Percentiles rank a stretch among this genome's conserved stretches.
These are phyloP conservation scores for Ochotona princeps DNA, from an alignment of 2,113 vertebrate species.

Conservation along the genomic window DNA sequence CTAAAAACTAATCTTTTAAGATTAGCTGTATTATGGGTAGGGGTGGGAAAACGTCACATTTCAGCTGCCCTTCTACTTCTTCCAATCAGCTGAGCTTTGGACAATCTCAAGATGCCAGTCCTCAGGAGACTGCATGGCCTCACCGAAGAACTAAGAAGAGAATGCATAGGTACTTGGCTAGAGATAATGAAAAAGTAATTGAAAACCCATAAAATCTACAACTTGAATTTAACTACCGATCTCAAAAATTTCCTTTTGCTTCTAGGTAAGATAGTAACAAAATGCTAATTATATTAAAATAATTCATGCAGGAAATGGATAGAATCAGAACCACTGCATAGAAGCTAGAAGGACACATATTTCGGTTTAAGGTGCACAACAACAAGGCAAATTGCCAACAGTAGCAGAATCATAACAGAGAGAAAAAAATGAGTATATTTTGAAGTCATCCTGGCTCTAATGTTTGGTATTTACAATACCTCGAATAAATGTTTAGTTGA, in stretches of 20 bases:
- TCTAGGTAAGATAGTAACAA: too few species aligned
- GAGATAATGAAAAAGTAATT: too few species aligned
- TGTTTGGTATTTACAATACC: background rate
- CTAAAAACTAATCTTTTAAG: slow-evolving; percentile 9
- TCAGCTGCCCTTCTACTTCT: background rate
- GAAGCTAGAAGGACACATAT: background rate
- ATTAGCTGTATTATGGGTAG: background rate
- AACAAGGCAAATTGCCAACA: background rate
- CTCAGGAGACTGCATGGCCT: background rate
- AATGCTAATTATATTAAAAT: too few species aligned
- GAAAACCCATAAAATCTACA: too few species aligned
- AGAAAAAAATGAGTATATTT: slow-evolving; percentile 19
- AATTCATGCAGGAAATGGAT: too few species aligned
- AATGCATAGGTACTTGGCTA: background rate
- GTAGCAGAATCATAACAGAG: background rate
- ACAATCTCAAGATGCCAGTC: background rate
- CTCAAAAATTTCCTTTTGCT: too few species aligned
- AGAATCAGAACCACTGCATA: background rate
- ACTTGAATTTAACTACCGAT: too few species aligned
- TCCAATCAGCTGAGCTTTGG: background rate
- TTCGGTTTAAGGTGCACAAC: background rate
- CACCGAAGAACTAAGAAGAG: background rate
- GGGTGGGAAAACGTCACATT: too few species aligned
- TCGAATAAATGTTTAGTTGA: background rate
- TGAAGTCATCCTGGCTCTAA: background rate